Evolutionary conservation across 30 jellyfish, hydroid and myxozoan species (phyloP).

Genomic region (Hydractinia symbiolongicarpus): DNA sequence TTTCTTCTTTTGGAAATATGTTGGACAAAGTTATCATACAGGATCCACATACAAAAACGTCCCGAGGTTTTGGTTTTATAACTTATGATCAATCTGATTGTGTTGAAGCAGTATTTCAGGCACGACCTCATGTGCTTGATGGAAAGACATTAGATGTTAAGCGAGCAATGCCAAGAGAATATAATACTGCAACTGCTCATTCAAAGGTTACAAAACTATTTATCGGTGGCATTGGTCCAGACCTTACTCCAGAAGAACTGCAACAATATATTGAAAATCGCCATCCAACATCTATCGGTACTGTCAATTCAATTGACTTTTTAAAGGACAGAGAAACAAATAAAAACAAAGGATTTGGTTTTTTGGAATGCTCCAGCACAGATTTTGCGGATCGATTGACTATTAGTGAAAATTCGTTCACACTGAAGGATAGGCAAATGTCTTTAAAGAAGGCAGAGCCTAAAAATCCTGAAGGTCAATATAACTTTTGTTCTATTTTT

Average conservation of each 20-base stretch:
- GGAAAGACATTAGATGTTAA: slow-evolving; percentile 73
- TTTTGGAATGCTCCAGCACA: slow-evolving; percentile 53
- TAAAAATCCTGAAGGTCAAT: slow-evolving; percentile 50
- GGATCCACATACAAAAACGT: slow-evolving; percentile 46
- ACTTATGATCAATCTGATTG: slow-evolving; percentile 57
- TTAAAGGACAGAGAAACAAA: slow-evolving; percentile 66
- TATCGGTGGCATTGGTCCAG: slow-evolving; percentile 64
- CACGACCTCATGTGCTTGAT: slow-evolving; percentile 71
- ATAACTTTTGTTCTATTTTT: not conserved
- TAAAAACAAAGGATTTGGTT: slow-evolving; percentile 68
- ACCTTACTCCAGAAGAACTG: slow-evolving; percentile 59
- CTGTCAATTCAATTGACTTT: slow-evolving; percentile 59
- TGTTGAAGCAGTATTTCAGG: slow-evolving; percentile 62
- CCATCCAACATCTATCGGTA: slow-evolving; percentile 56
- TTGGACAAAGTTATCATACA: slow-evolving; percentile 72
- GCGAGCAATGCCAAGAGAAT: slow-evolving; percentile 92
- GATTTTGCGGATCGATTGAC: slow-evolving; percentile 80
- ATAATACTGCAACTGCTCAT: slow-evolving; percentile 68
- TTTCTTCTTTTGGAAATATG: slow-evolving; percentile 62
- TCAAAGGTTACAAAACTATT: slow-evolving; percentile 70
- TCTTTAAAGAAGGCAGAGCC: slow-evolving; percentile 69
- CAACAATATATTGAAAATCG: slow-evolving; percentile 39
- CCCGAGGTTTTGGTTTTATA: slow-evolving; percentile 95
- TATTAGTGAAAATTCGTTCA: slow-evolving; percentile 56
- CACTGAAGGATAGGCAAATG: slow-evolving; percentile 53